phyloP scores from a whole-genome alignment of 2,113 vertebrate species.

The Helogale parvula region DNA sequence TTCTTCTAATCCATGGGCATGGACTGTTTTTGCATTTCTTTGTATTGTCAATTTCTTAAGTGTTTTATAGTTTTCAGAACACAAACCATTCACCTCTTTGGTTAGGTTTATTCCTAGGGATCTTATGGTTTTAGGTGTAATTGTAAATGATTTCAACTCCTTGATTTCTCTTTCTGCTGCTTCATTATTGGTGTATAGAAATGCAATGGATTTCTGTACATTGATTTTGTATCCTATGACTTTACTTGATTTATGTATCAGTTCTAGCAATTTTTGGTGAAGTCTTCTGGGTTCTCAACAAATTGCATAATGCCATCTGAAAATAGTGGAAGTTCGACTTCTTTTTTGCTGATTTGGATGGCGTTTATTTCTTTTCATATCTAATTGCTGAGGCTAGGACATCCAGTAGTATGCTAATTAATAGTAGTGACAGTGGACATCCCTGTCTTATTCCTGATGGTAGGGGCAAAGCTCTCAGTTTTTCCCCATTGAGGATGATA shows the following conservation, averaged over 20 bases:
- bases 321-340: background rate
- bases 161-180: background rate
- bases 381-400: background rate
- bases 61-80: background rate
- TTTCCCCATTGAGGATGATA: background rate
- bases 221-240: background rate
- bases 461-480: background rate
- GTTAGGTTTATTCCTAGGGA: background rate
- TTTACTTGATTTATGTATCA: background rate
- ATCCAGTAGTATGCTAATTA: background rate
- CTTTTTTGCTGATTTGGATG: background rate
- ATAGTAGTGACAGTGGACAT: background rate
- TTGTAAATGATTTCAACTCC: background rate
- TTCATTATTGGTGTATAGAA: background rate
- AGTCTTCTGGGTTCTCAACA: background rate
- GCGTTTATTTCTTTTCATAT: background rate
- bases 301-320: background rate
- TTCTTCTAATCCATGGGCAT: background rate
- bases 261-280: background rate
- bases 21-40: background rate
- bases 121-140: background rate
- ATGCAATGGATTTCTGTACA: background rate
- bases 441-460: background rate
- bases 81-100: background rate
- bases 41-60: background rate